Evolutionary conservation across 1,140 invertebrate genomes (phyloP).

Genomic region (Dreissena polymorpha): DNA sequence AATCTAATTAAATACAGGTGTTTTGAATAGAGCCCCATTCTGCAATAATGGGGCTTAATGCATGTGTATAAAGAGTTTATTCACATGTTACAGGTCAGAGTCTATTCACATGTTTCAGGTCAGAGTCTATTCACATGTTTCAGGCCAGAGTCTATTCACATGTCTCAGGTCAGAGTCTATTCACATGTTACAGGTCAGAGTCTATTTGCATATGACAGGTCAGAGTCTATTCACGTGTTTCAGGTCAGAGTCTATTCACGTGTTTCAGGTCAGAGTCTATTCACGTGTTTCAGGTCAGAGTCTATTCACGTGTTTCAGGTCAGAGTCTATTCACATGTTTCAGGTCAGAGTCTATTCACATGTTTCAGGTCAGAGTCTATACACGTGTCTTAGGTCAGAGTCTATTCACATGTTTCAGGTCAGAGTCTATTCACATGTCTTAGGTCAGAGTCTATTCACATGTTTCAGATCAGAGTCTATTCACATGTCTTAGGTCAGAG

Average conservation of each 20-base stretch:
- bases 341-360: slow-evolving; percentile 92
- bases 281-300: slow-evolving; percentile 86
- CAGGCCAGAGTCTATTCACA: slow-evolving; percentile 92
- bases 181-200: slow-evolving; percentile 88
- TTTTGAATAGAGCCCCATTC: no score
- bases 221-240: no score
- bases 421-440: slow-evolving; percentile 92
- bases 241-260: slow-evolving; percentile 92
- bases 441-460: no score
- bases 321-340: slow-evolving; percentile 78
- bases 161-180: slow-evolving; percentile 89
- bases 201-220: no score
- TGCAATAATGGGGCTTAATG: no score
- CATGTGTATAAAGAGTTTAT: no score
- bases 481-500: no score
- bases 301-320: slow-evolving; percentile 89
- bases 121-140: slow-evolving; percentile 90
- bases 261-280: slow-evolving; percentile 83
- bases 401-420: slow-evolving; percentile 84
- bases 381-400: no score
- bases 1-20: no score
- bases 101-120: slow-evolving; percentile 84
- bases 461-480: no score
- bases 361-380: slow-evolving; percentile 83
- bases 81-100: no score